A percentile compares a stretch with the other conserved stretches of the same genome.
Evolutionary conservation across 2,888 invertebrate species (phyloP).

Genomic region (Mythimna pallens): DNA sequence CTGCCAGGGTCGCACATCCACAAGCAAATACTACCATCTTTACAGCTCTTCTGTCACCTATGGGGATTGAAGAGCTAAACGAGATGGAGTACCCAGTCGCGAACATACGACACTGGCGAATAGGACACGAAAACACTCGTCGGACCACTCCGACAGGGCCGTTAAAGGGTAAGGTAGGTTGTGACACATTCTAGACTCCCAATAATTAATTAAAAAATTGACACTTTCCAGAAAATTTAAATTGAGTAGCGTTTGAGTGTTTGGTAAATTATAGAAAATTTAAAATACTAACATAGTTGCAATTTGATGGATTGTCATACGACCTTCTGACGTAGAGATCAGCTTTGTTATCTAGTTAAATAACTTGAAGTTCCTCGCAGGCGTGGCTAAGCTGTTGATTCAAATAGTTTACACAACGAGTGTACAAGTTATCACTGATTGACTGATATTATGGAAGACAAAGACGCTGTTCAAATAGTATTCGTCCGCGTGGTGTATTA

Average conservation of each 20-base stretch:
- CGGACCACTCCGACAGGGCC: too few species aligned
- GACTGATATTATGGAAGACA: not conserved
- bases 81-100: too few species aligned
- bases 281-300: constrained; percentile 4
- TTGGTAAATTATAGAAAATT: not conserved
- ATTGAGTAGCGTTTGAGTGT: not conserved
- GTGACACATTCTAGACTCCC: too few species aligned
- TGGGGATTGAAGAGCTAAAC: too few species aligned
- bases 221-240: not conserved
- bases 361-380: not conserved
- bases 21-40: too few species aligned
- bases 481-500: too few species aligned
- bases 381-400: not conserved
- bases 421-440: not conserved
- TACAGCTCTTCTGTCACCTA: too few species aligned
- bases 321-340: not conserved
- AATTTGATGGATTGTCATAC: not conserved
- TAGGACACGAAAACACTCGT: too few species aligned
- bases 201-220: too few species aligned
- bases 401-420: not conserved
- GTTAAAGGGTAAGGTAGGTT: too few species aligned
- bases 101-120: too few species aligned
- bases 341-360: not conserved
- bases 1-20: too few species aligned
- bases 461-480: not conserved